phyloP scores from a whole-genome alignment of 2,888 invertebrate species.

The Latheticus oryzae region DNA sequence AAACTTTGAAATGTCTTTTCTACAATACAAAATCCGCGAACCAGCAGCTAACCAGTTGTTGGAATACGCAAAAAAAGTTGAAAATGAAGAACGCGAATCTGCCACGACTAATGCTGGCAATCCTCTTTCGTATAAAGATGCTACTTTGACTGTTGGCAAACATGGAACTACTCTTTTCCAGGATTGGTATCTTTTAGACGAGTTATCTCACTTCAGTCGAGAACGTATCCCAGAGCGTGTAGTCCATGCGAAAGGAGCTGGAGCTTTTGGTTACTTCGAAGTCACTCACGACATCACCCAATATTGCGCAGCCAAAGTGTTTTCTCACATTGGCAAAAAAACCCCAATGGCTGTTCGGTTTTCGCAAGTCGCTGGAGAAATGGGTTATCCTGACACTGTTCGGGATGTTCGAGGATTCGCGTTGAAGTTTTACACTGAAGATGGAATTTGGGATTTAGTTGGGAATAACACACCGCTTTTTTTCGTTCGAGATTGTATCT shows the following conservation, averaged over 20 bases:
- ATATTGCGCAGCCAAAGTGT: slow-evolving; percentile 83
- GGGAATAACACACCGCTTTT: slow-evolving; percentile 95
- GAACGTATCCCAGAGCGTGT: slow-evolving; percentile 97
- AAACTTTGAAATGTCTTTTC: slow-evolving; percentile 1
- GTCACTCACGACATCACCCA: slow-evolving; percentile 87
- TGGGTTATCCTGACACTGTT: slow-evolving; percentile 89
- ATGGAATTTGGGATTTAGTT: slow-evolving; percentile 93
- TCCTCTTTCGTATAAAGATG: slow-evolving; percentile 83
- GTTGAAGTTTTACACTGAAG: slow-evolving; percentile 92
- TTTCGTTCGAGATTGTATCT: slow-evolving; percentile 88
- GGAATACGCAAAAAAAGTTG: slow-evolving; percentile 56
- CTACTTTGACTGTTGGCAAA: slow-evolving; percentile 86
- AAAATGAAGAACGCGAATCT: slow-evolving; percentile 72
- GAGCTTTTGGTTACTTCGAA: slow-evolving; percentile 89
- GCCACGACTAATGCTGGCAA: slow-evolving; percentile 87
- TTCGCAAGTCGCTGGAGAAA: slow-evolving; percentile 90
- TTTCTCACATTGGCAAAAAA: slow-evolving; percentile 81
- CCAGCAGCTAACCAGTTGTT: slow-evolving; percentile 57
- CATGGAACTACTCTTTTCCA: slow-evolving; percentile 88
- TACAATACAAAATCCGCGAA: slow-evolving; percentile 42
- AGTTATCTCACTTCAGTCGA: slow-evolving; percentile 85
- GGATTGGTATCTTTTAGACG: slow-evolving; percentile 84
- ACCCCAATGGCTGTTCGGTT: slow-evolving; percentile 83
- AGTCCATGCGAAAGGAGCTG: slow-evolving; percentile 96
- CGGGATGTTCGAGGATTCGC: slow-evolving; percentile 94